Evolutionary conservation across 2,113 vertebrate species (phyloP), one percentile per base, ranked within the genome.

Genomic region (Oenanthe melanoleuca): DNA sequence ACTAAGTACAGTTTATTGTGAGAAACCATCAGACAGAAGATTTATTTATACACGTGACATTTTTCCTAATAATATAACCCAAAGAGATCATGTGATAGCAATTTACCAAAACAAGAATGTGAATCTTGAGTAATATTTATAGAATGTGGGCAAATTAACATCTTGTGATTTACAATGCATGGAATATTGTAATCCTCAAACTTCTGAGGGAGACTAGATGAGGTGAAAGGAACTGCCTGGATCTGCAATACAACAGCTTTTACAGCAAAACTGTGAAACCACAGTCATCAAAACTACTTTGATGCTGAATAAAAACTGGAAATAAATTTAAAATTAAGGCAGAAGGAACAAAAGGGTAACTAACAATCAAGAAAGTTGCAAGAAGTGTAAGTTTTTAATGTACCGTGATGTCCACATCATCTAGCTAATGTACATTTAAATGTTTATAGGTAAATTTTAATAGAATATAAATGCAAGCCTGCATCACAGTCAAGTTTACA

Each of bases 401-500:
- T 23, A 33, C 3, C 9, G 42, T 0, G 1, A n/a, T 37, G 25
- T 33, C 24, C 17, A 71, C 8, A 85, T 15, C 2, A 3, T 33
- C 53, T 33, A 56, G 45, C 9, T 72, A 60, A 38, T 1, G 1
- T 14, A 64, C 14, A 34, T 8, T 31, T 25, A 77, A 60, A 56
- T 29, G 19, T 55, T 61, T 42, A 78, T 2, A 73, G 4, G 6
- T 14, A 14, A 72, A 60, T 8, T 73, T 31, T 33, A 73, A 50
- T 1, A 16, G 20, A 80, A 72, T 10, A 26, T 20, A 72, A 65
- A 38, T 5, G 6, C 19, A 77, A 4, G 14, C 28, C 23, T 38
- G 26, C 28, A 66, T 60, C 18, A 80, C 23, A 33, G 40, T 67
- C 25, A 56, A 42, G 61, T 75, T 92, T 37, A 80, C 31, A 60